Evolutionary conservation across 2,113 vertebrate genomes (phyloP).

Genomic region (Thunnus maccoyii): DNA sequence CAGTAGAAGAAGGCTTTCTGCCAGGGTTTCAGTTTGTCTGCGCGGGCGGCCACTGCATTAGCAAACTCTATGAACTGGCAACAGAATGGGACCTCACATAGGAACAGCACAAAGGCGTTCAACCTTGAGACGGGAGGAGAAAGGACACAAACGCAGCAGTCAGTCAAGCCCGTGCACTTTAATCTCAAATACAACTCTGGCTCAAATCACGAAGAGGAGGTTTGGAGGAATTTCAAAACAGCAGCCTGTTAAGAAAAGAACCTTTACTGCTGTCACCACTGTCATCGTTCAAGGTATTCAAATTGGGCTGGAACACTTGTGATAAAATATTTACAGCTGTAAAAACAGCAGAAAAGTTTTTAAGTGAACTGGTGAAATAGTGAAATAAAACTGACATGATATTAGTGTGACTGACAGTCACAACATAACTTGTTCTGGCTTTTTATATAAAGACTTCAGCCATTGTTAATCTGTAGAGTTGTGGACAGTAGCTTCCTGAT

Average conservation of each 20-base stretch:
- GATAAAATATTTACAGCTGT: background rate
- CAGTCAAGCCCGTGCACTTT: background rate
- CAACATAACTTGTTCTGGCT: too few species aligned
- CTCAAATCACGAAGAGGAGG: background rate
- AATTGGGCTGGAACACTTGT: background rate
- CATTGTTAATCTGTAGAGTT: too few species aligned
- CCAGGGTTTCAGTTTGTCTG: conserved; percentile 92
- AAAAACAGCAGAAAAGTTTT: background rate
- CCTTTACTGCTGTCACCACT: background rate
- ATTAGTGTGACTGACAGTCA: too few species aligned
- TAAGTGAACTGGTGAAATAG: background rate
- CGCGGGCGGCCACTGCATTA: conserved; percentile 86
- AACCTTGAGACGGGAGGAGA: conserved; percentile 81
- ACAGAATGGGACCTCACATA: conserved; percentile 97
- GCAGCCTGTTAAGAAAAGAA: background rate
- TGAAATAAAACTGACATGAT: too few species aligned
- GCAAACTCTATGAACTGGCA: conserved; percentile 98
- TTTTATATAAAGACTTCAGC: too few species aligned
- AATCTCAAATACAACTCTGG: background rate
- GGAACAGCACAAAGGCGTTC: conserved; percentile 92
- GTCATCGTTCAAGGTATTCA: background rate
- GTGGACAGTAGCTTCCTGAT: too few species aligned
- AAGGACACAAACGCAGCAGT: conserved; percentile 1
- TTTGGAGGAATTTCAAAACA: background rate
- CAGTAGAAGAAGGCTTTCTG: conserved; percentile 97